These are phyloP conservation scores for Tachystola acroxantha DNA, from an alignment of 2,888 invertebrate genomes.

Conservation along the genomic window DNA sequence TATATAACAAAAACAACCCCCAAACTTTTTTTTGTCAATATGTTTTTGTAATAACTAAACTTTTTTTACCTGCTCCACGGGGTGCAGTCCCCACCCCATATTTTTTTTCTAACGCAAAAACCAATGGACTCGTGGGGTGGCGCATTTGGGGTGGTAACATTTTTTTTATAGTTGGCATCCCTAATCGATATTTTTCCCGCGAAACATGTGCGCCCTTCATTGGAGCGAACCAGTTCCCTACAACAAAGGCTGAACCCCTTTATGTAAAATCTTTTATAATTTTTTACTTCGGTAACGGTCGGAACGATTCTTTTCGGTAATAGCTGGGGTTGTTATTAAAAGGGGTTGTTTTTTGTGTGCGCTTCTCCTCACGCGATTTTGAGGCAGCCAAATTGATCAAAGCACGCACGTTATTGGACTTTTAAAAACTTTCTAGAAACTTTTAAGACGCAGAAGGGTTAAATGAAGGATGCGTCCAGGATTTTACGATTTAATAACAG, in stretches of 20 bases:
- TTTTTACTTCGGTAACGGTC: constrained; percentile 68
- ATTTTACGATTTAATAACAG: too few relatives aligned
- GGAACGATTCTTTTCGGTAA: constrained; percentile 66
- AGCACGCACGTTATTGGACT: constrained; percentile 53
- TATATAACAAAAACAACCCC: too few relatives aligned
- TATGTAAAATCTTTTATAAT: constrained; percentile 68
- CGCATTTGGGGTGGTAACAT: constrained; percentile 53
- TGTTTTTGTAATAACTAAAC: constrained; percentile 32
- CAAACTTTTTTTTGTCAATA: constrained; percentile 27
- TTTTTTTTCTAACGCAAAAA: constrained; percentile 58
- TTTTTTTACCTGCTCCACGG: constrained; percentile 57
- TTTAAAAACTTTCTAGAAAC: constrained; percentile 21
- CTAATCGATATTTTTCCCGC: constrained; percentile 67
- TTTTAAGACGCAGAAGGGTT: constrained; percentile 1
- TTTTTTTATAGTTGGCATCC: constrained; percentile 47
- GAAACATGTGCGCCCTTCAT: constrained; percentile 47
- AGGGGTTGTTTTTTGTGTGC: constrained; percentile 60
- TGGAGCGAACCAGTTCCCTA: constrained; percentile 49
- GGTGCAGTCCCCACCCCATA: constrained; percentile 65
- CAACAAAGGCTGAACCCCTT: constrained; percentile 58
- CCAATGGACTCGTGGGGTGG: constrained; percentile 41
- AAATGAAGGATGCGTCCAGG: too few relatives aligned
- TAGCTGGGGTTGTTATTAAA: constrained; percentile 57
- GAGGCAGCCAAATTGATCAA: constrained; percentile 47
- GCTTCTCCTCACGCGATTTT: constrained; percentile 61